Percentiles rank a stretch among this genome's conserved stretches.
phyloP scores from a whole-genome alignment of 92 coral and sea anemone species.

The Pocillopora grandis region DNA sequence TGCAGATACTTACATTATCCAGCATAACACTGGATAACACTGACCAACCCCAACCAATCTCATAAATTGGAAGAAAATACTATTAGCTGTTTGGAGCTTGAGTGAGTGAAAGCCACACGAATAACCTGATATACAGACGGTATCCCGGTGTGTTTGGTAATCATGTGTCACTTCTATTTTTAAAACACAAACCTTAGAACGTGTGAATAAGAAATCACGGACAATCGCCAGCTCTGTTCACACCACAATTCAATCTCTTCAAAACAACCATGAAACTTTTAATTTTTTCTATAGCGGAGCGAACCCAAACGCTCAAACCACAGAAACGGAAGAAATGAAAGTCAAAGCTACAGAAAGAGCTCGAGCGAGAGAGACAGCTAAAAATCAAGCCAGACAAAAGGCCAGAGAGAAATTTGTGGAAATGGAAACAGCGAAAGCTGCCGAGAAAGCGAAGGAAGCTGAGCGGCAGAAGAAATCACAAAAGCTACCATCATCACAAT shows the following conservation, averaged over 20 bases:
- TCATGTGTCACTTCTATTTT: too few species aligned
- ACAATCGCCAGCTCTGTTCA: too few species aligned
- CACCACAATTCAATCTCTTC: not conserved
- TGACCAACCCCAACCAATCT: too few species aligned
- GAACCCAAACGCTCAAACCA: conserved; percentile 89
- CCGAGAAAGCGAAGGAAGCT: conserved; percentile 60
- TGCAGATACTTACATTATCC: too few species aligned
- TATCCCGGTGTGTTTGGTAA: too few species aligned
- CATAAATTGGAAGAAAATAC: too few species aligned
- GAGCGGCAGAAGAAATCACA: conserved; percentile 40
- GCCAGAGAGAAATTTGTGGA: conserved; percentile 71
- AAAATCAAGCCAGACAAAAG: conserved; percentile 73
- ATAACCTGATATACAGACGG: too few species aligned
- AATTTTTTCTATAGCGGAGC: conserved; percentile 25
- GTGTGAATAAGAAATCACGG: too few species aligned
- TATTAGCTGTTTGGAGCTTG: too few species aligned
- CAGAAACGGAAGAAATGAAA: conserved; percentile 73
- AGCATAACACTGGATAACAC: too few species aligned
- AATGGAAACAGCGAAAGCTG: conserved; percentile 62
- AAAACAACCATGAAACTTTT: not conserved
- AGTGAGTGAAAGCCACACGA: too few species aligned
- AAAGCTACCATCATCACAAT: conserved; percentile 24
- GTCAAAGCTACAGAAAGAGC: conserved; percentile 68
- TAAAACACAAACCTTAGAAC: too few species aligned
- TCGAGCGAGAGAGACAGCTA: conserved; percentile 59